phyloP scores from a whole-genome alignment of 2,888 invertebrate genomes.

The Chloromyia formosa region DNA sequence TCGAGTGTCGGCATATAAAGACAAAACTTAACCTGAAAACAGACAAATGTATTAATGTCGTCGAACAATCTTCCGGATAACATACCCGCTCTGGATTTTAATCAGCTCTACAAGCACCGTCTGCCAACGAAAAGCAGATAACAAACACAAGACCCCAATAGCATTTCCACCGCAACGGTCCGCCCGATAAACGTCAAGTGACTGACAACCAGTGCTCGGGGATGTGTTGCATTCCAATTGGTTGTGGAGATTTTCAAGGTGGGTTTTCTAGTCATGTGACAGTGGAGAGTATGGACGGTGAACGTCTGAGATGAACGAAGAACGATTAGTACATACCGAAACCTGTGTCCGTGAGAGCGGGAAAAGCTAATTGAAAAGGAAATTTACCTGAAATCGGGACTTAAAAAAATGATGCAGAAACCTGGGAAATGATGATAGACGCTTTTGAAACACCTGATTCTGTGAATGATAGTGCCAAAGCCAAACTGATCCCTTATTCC shows the following conservation, averaged over 20 bases:
- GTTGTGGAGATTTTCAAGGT: background rate
- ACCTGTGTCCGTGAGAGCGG: no score
- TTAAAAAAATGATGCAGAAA: no score
- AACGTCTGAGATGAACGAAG: no score
- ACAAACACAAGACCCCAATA: slow-evolving; percentile 4
- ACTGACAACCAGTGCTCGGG: slow-evolving; percentile 13
- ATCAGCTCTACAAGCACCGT: slow-evolving; percentile 20
- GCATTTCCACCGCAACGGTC: background rate
- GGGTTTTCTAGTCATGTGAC: slow-evolving; percentile 22
- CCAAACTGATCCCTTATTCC: no score
- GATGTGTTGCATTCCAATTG: background rate
- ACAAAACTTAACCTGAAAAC: slow-evolving; percentile 36
- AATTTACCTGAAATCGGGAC: no score
- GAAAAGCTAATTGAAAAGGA: no score
- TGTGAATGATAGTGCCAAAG: no score
- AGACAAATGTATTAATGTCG: slow-evolving; percentile 4
- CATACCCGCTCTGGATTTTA: slow-evolving; percentile 14
- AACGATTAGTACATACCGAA: no score
- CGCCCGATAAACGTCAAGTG: slow-evolving; percentile 34
- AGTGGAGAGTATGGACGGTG: no score
- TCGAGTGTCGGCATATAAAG: slow-evolving; percentile 24
- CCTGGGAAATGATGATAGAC: no score
- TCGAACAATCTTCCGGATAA: no score
- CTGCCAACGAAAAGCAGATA: slow-evolving; percentile 15
- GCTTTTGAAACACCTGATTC: no score